Evolutionary conservation across 2,888 invertebrate species (phyloP).

Genomic region (Cryptus armator): DNA sequence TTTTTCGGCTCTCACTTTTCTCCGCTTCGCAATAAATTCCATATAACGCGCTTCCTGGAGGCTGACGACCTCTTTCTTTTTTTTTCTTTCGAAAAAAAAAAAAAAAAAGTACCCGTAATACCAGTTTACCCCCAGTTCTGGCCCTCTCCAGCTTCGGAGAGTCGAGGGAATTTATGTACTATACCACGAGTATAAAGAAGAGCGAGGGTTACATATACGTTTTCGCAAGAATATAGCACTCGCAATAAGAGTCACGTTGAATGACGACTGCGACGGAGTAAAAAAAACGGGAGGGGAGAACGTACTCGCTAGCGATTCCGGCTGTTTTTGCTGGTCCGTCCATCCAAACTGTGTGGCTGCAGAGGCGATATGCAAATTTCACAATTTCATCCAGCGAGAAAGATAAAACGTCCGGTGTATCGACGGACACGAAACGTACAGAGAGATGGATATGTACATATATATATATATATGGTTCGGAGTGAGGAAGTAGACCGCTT

Average conservation of each 20-base stretch:
- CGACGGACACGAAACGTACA: conserved; percentile 42
- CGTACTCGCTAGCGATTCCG: conserved; percentile 51
- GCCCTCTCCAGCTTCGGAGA: neutral
- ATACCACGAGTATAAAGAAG: neutral
- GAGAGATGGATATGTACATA: conserved; percentile 5
- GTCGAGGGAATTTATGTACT: neutral
- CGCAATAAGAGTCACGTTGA: conserved; percentile 29
- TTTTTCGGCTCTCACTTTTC: neutral
- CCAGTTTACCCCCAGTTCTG: neutral
- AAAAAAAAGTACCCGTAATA: too few species aligned
- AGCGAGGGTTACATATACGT: conserved; percentile 4
- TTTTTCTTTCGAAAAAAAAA: neutral
- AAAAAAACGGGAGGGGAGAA: conserved; percentile 33
- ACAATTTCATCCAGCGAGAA: conserved; percentile 68
- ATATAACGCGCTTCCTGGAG: neutral
- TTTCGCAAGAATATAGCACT: conserved; percentile 5
- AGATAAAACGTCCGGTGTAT: conserved; percentile 72
- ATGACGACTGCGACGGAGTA: conserved; percentile 1
- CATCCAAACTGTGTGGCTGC: conserved; percentile 27
- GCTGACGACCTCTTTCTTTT: neutral
- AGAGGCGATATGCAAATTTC: conserved; percentile 71
- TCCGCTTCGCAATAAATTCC: conserved; percentile 10
- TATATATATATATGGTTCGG: conserved; percentile 6
- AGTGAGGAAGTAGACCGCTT: conserved; percentile 41
- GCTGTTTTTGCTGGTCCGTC: conserved; percentile 1